A percentile compares a stretch with the other conserved stretches of the same genome.
These are phyloP conservation scores for Thermophis baileyi DNA, from an alignment of 2,113 vertebrate genomes.

Conservation along the genomic window DNA sequence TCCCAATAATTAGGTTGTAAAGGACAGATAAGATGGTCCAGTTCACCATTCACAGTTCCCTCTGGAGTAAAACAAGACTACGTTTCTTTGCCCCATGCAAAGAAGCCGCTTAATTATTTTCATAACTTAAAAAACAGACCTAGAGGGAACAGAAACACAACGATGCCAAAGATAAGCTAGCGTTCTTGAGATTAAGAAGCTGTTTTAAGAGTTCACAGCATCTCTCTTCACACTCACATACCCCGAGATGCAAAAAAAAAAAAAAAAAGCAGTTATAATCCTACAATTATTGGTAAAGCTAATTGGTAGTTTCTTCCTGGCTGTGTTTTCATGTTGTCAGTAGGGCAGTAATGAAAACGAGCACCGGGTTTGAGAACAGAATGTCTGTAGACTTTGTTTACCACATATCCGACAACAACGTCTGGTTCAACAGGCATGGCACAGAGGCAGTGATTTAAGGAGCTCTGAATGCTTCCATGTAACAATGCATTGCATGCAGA, in stretches of 20 bases:
- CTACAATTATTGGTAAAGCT: constrained; percentile 48
- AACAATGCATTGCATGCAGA: constrained; percentile 39
- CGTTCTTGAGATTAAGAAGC: constrained; percentile 36
- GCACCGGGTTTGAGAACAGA: constrained; percentile 67
- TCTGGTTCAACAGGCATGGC: constrained; percentile 67
- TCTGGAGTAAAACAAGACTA: neutral
- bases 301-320: constrained; percentile 58
- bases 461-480: constrained; percentile 55
- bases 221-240: neutral
- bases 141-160: neutral
- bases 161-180: constrained; percentile 34
- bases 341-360: constrained; percentile 65
- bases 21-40: fast-evolving
- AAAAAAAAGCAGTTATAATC: constrained; percentile 28
- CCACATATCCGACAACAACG: constrained; percentile 65
- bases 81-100: constrained; percentile 11
- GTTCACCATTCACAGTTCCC: neutral
- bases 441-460: constrained; percentile 64
- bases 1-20: neutral
- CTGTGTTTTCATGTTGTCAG: constrained; percentile 62
- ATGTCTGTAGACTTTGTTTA: constrained; percentile 71
- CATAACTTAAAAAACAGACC: constrained; percentile 40
- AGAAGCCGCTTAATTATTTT: constrained; percentile 56
- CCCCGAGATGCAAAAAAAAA: neutral
- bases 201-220: constrained; percentile 15